Evolutionary conservation across 2,888 invertebrate species (phyloP).

Genomic region (Ctena decussata): DNA sequence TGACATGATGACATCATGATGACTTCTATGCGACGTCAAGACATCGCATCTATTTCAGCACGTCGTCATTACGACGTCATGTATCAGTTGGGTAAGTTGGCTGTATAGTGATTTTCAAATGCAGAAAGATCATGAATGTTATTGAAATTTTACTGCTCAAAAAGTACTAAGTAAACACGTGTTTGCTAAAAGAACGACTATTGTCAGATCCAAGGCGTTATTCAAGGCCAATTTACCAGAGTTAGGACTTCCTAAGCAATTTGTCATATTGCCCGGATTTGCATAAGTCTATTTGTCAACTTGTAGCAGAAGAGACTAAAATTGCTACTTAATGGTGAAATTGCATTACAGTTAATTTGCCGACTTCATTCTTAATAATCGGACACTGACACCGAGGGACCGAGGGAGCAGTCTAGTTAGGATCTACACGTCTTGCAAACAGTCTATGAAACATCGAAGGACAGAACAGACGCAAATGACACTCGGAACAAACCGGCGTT

Average conservation of each 20-base stretch:
- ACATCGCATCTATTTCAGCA: too few relatives aligned
- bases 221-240: neutral
- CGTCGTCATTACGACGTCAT: too few relatives aligned
- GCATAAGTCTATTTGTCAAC: constrained; percentile 3
- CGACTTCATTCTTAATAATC: neutral
- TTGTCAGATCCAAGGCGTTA: neutral
- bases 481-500: neutral
- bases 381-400: neutral
- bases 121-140: neutral
- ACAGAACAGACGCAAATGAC: too few relatives aligned
- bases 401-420: neutral
- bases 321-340: neutral
- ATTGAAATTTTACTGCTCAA: neutral
- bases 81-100: too few relatives aligned
- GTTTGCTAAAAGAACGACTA: neutral
- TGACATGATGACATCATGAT: too few relatives aligned
- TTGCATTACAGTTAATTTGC: neutral
- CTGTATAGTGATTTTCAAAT: neutral
- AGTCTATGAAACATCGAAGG: too few relatives aligned
- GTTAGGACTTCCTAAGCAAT: neutral
- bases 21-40: too few relatives aligned
- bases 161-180: neutral
- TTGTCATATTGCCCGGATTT: neutral
- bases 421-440: neutral
- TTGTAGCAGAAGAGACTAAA: neutral